Evolutionary conservation across 2,888 invertebrate species (phyloP), one percentile per base, ranked within the genome.

Genomic region (Eupithecia centaureata): DNA sequence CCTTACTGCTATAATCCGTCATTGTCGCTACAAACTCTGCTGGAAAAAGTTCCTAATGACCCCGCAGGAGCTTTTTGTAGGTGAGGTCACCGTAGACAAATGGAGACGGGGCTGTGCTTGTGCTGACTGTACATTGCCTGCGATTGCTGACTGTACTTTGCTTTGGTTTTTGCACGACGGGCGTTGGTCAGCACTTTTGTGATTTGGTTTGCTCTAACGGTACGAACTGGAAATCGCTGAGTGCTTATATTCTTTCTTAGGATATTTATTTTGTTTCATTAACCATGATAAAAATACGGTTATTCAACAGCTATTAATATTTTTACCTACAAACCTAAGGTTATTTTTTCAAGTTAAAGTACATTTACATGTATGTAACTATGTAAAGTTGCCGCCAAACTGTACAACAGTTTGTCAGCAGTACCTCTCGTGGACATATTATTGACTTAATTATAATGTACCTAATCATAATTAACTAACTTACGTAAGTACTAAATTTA

Each of bases 31-130:
- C 83, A 78, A 79, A 77, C 79, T 72, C 73, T 73, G 77, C 75
- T 74, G 75, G 83, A 83, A 85, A 85, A 85, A 84, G 79, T 83
- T 78, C 76, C 71, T 85, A 85, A 85, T 83, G 85, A 84, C 83
- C 80, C 73, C 79, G 75, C 52, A 65, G 79, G 47, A 82, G 78
- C 76, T 83, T 79, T 80, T 76, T 73, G 76, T 75, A 73, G 70
- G 71, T 71, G 70, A 70, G 70, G 73, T 72, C 71, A 70, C 71
- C 66, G 67, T 67, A 73, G 74, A 76, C 69, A 76, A 73, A 70
- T 76, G 73, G 64, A 73, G 65, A 69, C 68, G 54, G 32, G 15
- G 52, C 52, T 47, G 47, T 22, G 47, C 47, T 47, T 25, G 52
- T 27, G 52, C 52, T 27, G 52, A 27, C 47, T 67, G 67, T 70